These are phyloP conservation scores for Capricornis sumatraensis DNA, from an alignment of 2,113 vertebrate genomes.

Conservation along the genomic window DNA sequence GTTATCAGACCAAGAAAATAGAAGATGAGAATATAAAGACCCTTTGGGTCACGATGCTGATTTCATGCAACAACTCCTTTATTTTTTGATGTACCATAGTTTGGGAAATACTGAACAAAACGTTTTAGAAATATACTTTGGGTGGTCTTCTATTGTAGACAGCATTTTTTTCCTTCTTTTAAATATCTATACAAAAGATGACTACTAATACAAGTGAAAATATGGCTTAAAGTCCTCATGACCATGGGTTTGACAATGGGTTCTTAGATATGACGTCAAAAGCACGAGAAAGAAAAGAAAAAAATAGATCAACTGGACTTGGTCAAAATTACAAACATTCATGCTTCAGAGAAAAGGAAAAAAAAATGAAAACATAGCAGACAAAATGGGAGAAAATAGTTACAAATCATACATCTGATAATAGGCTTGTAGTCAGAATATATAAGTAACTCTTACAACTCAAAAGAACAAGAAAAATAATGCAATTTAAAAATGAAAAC, in stretches of 20 bases:
- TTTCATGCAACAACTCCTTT: background rate
- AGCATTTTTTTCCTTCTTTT: background rate
- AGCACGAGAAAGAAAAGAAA: background rate
- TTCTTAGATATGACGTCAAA: background rate
- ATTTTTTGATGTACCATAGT: background rate
- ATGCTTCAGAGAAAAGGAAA: background rate
- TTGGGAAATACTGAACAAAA: background rate
- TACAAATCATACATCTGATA: background rate
- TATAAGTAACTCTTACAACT: background rate
- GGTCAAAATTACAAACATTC: background rate
- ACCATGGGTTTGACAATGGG: background rate
- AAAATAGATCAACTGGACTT: background rate
- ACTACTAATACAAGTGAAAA: background rate
- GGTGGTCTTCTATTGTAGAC: background rate
- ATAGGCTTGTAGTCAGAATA: background rate
- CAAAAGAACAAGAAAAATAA: background rate
- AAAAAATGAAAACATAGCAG: background rate
- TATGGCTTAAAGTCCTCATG: background rate
- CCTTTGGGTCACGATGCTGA: background rate
- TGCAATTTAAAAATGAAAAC: background rate
- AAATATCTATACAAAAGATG: background rate
- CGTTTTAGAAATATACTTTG: background rate
- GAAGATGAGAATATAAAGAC: background rate
- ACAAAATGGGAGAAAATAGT: background rate
- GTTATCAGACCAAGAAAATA: background rate